phyloP scores from a whole-genome alignment of 2,888 invertebrate species.

The Sussaba pulchella region DNA sequence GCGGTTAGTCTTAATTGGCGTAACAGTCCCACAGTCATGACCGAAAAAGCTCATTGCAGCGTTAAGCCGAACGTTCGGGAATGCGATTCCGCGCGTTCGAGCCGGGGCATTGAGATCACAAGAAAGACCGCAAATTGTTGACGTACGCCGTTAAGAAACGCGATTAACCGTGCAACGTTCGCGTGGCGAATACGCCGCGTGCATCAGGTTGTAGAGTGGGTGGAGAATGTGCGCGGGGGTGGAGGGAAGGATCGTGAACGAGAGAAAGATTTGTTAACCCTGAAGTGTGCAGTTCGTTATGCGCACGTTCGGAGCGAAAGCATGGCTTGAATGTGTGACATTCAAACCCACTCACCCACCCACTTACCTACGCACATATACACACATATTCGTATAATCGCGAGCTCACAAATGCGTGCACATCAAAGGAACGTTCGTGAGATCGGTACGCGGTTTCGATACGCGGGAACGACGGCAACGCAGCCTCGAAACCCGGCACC shows the following conservation, averaged over 20 bases:
- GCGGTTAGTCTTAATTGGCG: not conserved
- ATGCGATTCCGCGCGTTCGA: not conserved
- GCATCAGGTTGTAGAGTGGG: conserved; percentile 30
- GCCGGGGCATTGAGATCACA: not conserved
- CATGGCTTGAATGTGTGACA: no score
- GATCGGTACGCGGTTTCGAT: no score
- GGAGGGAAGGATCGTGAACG: not conserved
- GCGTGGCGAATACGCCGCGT: conserved; percentile 45
- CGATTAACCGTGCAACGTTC: conserved; percentile 1
- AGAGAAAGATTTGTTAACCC: conserved; percentile 34
- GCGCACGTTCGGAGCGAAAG: conserved; percentile 6
- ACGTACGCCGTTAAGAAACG: not conserved
- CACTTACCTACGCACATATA: no score
- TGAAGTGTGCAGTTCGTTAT: conserved; percentile 9
- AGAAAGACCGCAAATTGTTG: not conserved
- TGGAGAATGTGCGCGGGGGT: not conserved
- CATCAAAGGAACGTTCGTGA: no score
- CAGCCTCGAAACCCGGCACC: no score
- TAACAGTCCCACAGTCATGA: not conserved
- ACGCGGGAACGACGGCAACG: no score
- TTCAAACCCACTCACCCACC: no score
- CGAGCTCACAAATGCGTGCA: no score
- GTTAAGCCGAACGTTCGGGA: not conserved
- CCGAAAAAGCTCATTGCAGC: not conserved
- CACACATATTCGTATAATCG: no score